These are phyloP conservation scores for Halictus rubicundus DNA, from an alignment of 1,140 invertebrate genomes.

Conservation along the genomic window DNA sequence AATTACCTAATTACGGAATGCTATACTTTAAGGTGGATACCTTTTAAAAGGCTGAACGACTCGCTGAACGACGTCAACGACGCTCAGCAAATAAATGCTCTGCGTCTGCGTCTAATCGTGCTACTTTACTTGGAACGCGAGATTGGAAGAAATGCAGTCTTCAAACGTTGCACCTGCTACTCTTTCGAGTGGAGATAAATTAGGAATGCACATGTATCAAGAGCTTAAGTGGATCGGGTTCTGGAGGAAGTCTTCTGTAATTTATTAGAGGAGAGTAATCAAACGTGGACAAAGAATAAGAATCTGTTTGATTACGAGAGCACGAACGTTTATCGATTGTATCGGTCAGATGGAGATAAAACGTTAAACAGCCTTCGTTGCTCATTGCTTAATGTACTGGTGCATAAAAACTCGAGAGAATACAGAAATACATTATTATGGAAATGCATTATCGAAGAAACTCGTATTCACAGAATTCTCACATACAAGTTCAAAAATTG, in stretches of 20 bases:
- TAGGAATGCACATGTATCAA: neutral
- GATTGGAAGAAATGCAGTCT: neutral
- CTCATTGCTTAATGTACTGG: too few species aligned
- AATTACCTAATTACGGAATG: too few species aligned
- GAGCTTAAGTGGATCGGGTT: conserved; percentile 1
- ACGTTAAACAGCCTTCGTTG: neutral
- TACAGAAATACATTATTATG: too few species aligned
- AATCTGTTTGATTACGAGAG: neutral
- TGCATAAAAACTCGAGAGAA: too few species aligned
- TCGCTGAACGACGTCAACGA: neutral
- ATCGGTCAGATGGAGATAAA: neutral
- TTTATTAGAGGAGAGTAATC: neutral
- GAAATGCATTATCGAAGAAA: too few species aligned
- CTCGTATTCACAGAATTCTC: too few species aligned
- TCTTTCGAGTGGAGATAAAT: neutral
- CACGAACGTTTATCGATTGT: neutral
- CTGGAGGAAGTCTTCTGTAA: neutral
- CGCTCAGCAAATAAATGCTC: neutral
- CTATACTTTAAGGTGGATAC: too few species aligned
- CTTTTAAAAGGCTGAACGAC: too few species aligned
- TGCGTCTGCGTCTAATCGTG: too few species aligned
- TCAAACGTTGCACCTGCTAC: neutral
- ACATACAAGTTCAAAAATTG: too few species aligned
- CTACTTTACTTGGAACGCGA: neutral
- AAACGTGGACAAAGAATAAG: conserved; percentile 7